Conservation (phyloP, 2,888 invertebrate genomes). For the Sympetrum striolatum region DNA sequence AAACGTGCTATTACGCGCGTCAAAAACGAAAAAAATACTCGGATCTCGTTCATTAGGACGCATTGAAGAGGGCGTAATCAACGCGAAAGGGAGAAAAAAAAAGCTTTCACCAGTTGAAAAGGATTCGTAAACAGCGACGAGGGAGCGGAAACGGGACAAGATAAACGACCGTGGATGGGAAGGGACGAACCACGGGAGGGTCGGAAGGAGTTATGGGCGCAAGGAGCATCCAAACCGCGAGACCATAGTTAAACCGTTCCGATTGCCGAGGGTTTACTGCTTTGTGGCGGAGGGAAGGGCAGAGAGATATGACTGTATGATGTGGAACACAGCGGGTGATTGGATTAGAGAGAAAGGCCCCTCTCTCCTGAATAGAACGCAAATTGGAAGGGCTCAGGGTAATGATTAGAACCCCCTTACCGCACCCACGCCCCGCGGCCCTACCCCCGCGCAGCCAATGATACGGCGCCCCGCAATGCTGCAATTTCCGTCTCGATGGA, state of each 20-base stretch:
- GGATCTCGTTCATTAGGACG: background rate
- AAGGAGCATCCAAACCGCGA: background rate
- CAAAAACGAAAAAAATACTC: background rate
- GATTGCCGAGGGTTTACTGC: conserved; percentile 6
- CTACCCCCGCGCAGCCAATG: conserved; percentile 2
- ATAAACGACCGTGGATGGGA: background rate
- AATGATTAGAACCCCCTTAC: background rate
- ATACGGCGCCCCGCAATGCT: conserved; percentile 19
- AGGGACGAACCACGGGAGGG: background rate
- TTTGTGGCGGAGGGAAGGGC: conserved; percentile 10
- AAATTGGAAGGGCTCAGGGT: conserved; percentile 42
- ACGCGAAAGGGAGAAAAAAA: background rate
- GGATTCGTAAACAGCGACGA: background rate
- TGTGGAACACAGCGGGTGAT: conserved; percentile 32
- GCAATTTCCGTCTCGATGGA: conserved; percentile 35
- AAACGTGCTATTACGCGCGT: too few species aligned
- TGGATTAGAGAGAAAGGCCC: conserved; percentile 36
- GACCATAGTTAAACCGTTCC: conserved; percentile 14
- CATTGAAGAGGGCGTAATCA: background rate
- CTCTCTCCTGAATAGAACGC: conserved; percentile 31
- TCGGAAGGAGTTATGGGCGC: background rate
- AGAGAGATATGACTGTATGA: background rate
- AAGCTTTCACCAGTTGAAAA: background rate
- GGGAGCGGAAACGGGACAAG: background rate
- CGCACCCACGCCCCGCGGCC: background rate